Conservation (phyloP, 2,113 vertebrate genomes). For the Piprites chloris region DNA sequence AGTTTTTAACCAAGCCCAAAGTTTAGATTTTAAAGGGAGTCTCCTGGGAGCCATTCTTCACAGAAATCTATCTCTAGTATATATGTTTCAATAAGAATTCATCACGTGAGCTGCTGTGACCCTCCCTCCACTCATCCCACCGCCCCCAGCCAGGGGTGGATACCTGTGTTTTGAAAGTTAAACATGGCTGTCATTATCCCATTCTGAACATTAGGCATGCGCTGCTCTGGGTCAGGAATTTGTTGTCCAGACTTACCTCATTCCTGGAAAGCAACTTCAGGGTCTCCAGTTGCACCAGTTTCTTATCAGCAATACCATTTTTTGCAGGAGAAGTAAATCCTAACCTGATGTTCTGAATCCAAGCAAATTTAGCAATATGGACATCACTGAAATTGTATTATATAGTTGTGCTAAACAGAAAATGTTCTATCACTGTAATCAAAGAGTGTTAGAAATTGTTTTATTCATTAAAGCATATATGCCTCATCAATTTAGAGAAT, state of each 20-base stretch:
- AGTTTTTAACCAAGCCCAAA: too few species aligned
- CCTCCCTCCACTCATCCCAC: too few species aligned
- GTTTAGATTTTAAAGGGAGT: neutral
- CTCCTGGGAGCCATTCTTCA: neutral
- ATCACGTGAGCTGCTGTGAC: neutral
- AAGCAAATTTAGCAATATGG: neutral
- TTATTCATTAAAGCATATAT: neutral
- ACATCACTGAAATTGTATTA: neutral
- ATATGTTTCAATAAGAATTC: neutral
- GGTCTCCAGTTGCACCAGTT: neutral
- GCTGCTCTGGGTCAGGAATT: neutral
- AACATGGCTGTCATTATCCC: neutral
- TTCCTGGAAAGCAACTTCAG: neutral
- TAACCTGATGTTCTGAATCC: neutral
- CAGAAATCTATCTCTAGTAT: neutral
- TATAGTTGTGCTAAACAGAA: neutral
- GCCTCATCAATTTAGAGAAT: neutral
- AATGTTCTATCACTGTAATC: neutral
- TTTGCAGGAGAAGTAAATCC: neutral
- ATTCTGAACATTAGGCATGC: neutral
- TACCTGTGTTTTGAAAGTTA: accelerated
- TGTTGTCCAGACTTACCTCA: neutral
- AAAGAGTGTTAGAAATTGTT: neutral
- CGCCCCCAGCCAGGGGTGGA: neutral
- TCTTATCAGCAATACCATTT: neutral